Conservation (phyloP, 2,113 vertebrate species). For the Proterorhinus semilunaris region DNA sequence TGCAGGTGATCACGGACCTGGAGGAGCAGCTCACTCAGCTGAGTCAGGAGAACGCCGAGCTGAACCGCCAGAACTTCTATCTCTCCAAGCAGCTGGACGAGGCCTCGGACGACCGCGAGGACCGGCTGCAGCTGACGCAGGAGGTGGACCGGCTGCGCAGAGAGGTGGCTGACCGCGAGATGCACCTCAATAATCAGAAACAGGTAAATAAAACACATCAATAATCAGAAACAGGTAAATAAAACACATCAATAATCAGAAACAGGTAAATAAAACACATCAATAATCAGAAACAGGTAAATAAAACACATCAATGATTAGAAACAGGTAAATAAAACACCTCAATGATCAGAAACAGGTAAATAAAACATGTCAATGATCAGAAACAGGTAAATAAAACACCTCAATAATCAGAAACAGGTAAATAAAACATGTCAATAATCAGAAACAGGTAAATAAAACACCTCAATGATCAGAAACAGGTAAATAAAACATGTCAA, state of each 20-base stretch:
- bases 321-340: too few species aligned
- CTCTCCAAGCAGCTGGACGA: constrained; percentile 96
- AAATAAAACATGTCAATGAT: too few species aligned
- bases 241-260: background rate
- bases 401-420: too few species aligned
- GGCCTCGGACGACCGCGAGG: constrained; percentile 87
- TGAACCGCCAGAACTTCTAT: constrained; percentile 98
- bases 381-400: too few species aligned
- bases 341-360: too few species aligned
- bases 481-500: too few species aligned
- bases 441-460: too few species aligned
- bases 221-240: background rate
- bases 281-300: too few species aligned
- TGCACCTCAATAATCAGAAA: constrained; percentile 95
- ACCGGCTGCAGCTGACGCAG: constrained; percentile 88
- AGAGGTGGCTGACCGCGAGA: constrained; percentile 94
- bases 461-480: too few species aligned
- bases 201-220: background rate
- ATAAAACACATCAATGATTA: too few species aligned
- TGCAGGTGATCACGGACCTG: constrained; percentile 95
- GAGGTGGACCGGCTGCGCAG: constrained; percentile 94
- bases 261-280: background rate
- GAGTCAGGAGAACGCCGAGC: constrained; percentile 94
- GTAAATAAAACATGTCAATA: too few species aligned
- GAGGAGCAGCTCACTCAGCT: constrained; percentile 97